A percentile compares a stretch with the other conserved stretches of the same genome.
Conservation (phyloP, 2,797 vertebrate genomes). For the Scyliorhinus canicula region DNA sequence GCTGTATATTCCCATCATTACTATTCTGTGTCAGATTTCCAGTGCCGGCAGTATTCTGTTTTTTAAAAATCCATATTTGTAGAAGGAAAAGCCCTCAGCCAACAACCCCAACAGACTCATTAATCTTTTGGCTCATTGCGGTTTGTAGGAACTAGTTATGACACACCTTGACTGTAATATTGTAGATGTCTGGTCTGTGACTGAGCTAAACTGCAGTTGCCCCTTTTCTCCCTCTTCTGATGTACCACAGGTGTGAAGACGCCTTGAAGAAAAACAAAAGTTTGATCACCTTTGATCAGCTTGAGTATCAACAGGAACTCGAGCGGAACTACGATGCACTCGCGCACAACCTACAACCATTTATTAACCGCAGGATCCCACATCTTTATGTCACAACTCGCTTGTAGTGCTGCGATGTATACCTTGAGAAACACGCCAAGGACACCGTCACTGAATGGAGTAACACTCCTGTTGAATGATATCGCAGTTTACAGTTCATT, state of each 20-base stretch:
- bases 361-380: constrained; percentile 95
- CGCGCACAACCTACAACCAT: constrained; percentile 88
- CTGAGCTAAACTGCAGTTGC: background rate
- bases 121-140: background rate
- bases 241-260: constrained; percentile 76
- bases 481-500: background rate
- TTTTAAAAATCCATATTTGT: background rate
- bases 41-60: too few relatives aligned
- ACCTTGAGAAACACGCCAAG: background rate
- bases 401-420: background rate
- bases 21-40: background rate
- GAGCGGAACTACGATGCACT: constrained; percentile 94
- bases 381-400: constrained; percentile 68
- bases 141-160: background rate
- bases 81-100: background rate
- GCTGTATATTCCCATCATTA: background rate
- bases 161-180: background rate
- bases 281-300: constrained; percentile 92
- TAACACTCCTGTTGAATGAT: background rate
- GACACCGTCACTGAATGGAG: background rate
- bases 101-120: background rate
- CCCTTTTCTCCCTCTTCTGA: background rate
- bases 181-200: background rate
- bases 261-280: constrained; percentile 96
- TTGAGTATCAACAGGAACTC: constrained; percentile 93